These are phyloP conservation scores for Eupithecia tripunctaria DNA, from an alignment of 2,888 invertebrate species.

Conservation along the genomic window DNA sequence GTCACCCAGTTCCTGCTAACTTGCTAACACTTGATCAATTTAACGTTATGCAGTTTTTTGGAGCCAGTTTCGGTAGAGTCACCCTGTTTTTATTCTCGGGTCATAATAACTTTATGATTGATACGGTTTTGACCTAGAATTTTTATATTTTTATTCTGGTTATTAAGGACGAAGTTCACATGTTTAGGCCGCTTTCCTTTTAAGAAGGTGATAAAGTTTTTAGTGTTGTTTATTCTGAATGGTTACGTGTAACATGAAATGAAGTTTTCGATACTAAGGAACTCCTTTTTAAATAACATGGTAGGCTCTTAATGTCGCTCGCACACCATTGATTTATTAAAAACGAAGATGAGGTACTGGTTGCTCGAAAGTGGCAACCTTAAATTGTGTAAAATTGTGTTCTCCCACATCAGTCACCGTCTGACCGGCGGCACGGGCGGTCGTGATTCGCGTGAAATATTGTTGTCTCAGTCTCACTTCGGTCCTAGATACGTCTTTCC, in stretches of 20 bases:
- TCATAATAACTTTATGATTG: slow-evolving; percentile 3
- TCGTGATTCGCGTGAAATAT: too few species aligned
- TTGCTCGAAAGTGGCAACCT: too few species aligned
- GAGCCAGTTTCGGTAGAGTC: background rate
- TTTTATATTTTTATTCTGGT: slow-evolving; percentile 16
- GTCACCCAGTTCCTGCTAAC: background rate
- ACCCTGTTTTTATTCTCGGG: background rate
- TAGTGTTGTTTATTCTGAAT: background rate
- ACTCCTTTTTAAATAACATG: too few species aligned
- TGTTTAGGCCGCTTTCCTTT: slow-evolving; percentile 29
- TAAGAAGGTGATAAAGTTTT: slow-evolving; percentile 18
- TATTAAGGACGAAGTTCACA: slow-evolving; percentile 20
- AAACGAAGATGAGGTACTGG: too few species aligned
- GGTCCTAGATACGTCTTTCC: too few species aligned
- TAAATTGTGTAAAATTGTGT: too few species aligned
- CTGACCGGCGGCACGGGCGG: too few species aligned
- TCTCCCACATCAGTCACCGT: too few species aligned
- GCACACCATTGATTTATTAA: too few species aligned
- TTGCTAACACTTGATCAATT: background rate
- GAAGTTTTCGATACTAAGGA: background rate
- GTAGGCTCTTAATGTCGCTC: too few species aligned
- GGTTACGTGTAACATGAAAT: background rate
- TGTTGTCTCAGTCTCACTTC: too few species aligned
- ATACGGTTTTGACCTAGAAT: slow-evolving; percentile 27
- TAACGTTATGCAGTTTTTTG: background rate